Evolutionary conservation across 2,113 vertebrate species (phyloP).

Genomic region (Echinops telfairi): DNA sequence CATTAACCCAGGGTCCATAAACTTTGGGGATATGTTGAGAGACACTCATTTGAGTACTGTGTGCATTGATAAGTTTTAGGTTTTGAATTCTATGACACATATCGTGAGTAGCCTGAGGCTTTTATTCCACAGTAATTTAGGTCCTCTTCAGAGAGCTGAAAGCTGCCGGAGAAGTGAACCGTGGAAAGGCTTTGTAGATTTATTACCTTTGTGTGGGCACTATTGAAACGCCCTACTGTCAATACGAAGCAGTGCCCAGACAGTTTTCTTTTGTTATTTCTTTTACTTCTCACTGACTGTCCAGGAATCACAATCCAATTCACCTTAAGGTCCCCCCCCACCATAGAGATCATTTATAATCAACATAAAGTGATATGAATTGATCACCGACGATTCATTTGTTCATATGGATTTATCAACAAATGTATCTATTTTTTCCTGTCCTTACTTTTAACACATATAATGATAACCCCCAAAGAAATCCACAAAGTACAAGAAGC

Average conservation of each 20-base stretch:
- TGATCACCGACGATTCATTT: not conserved
- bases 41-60: not conserved
- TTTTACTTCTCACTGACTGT: not conserved
- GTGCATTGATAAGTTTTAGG: not conserved
- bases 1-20: not conserved
- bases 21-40: constrained; percentile 23
- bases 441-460: constrained; percentile 45
- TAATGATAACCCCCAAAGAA: constrained; percentile 33
- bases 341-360: constrained; percentile 25
- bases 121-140: not conserved
- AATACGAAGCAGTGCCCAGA: not conserved
- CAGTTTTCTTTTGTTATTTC: no score
- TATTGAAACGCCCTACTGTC: constrained; percentile 39
- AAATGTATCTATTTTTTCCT: not conserved
- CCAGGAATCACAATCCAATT: constrained; percentile 41
- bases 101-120: not conserved
- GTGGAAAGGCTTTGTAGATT: not conserved
- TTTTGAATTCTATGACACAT: constrained; percentile 40
- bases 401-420: not conserved
- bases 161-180: constrained; percentile 4
- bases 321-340: not conserved
- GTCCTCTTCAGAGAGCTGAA: constrained; percentile 16
- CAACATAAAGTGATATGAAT: not conserved
- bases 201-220: constrained; percentile 9
- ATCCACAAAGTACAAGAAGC: constrained; percentile 7